A percentile compares a stretch with the other conserved stretches of the same genome.
These are phyloP conservation scores for Chymomyza caudatula DNA, from an alignment of 2,888 invertebrate genomes.

Conservation along the genomic window DNA sequence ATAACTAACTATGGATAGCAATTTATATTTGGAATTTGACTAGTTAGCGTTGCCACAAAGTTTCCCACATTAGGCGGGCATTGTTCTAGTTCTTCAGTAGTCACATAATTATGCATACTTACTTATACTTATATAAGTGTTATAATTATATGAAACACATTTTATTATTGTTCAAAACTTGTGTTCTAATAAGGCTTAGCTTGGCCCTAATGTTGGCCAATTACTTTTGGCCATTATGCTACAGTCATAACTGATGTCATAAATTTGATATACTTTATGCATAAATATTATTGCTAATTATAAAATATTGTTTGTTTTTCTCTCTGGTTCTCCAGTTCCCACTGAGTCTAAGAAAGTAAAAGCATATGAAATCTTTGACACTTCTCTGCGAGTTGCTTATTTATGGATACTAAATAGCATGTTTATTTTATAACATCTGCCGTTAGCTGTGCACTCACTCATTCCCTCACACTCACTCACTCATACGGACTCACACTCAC, in stretches of 20 bases:
- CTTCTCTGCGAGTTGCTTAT: slow-evolving; percentile 21
- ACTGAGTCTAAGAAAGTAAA: not conserved
- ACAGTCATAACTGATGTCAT: not conserved
- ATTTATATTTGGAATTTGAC: slow-evolving; percentile 32
- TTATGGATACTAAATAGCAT: slow-evolving; percentile 32
- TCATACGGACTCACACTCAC: no score
- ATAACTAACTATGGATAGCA: not conserved
- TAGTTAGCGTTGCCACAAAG: slow-evolving; percentile 41
- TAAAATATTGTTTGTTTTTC: slow-evolving; percentile 20
- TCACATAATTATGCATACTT: slow-evolving; percentile 20
- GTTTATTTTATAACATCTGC: slow-evolving; percentile 60
- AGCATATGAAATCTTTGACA: not conserved
- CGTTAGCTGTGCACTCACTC: no score
- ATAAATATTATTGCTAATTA: slow-evolving; percentile 36
- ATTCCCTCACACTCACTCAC: no score
- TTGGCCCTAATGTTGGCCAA: not conserved
- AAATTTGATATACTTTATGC: not conserved
- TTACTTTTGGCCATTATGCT: not conserved
- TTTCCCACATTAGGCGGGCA: slow-evolving; percentile 48
- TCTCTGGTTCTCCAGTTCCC: no score
- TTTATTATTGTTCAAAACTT: slow-evolving; percentile 16
- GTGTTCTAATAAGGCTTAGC: not conserved
- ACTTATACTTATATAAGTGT: not conserved
- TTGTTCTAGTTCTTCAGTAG: slow-evolving; percentile 35
- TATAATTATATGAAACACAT: slow-evolving; percentile 28